Conservation (phyloP, 2,888 invertebrate genomes). For the Venusia cambrica region DNA sequence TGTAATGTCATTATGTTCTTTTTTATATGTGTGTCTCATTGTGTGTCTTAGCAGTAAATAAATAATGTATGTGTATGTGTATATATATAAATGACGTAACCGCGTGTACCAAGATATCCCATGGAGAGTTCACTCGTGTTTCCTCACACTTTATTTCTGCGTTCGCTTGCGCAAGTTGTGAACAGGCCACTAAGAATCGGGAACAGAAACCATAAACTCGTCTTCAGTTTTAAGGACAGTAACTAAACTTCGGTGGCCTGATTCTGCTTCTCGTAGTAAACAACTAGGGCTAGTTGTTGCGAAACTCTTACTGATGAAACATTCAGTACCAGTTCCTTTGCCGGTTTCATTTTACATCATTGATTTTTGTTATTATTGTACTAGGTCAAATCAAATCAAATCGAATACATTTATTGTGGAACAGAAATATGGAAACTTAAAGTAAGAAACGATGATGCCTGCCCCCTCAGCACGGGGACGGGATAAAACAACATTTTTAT, state of each 20-base stretch:
- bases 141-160: constrained; percentile 62
- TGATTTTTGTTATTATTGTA: no score
- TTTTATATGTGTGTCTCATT: no score
- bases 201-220: constrained; percentile 40
- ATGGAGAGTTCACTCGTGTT: constrained; percentile 35
- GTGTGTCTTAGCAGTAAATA: no score
- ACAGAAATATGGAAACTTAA: no score
- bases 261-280: constrained; percentile 21
- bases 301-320: constrained; percentile 2
- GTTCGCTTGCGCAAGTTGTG: constrained; percentile 65
- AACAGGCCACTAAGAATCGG: constrained; percentile 33
- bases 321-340: constrained; percentile 1
- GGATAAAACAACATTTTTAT: no score
- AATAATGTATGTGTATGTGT: no score
- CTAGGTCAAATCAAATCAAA: no score
- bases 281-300: constrained; percentile 12
- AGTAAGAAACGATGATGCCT: no score
- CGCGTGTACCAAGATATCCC: constrained; percentile 44
- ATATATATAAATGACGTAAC: constrained; percentile 59
- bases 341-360: no score
- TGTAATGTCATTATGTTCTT: no score
- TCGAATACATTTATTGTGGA: no score
- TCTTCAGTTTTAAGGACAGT: constrained; percentile 39
- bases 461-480: no score
- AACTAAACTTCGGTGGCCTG: constrained; percentile 29